Conservation (phyloP, 2,113 vertebrate species). For the Mohoua ochrocephala region DNA sequence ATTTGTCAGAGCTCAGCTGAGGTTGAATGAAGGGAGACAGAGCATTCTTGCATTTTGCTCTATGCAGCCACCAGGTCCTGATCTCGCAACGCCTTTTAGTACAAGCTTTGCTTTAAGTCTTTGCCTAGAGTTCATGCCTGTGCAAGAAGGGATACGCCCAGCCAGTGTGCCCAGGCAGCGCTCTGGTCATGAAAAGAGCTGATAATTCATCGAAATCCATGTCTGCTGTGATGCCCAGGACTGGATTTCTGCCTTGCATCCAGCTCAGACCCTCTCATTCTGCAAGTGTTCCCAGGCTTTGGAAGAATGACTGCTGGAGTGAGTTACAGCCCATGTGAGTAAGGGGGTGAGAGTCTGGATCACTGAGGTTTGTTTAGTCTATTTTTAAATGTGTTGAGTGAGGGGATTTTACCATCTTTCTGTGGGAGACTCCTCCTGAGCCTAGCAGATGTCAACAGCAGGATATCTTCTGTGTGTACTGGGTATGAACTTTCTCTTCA, state of each 20-base stretch:
- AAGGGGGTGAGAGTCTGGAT: background rate
- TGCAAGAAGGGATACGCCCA: background rate
- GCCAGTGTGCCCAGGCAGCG: background rate
- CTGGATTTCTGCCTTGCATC: background rate
- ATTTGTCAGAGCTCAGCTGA: background rate
- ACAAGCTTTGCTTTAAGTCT: background rate
- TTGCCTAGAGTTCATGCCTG: background rate
- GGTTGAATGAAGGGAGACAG: background rate
- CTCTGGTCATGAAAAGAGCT: background rate
- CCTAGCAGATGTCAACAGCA: slow-evolving; percentile 8
- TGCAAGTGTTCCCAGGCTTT: background rate
- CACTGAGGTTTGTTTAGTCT: slow-evolving; percentile 11
- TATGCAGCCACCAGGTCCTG: background rate
- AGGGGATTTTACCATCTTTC: background rate
- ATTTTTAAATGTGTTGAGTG: background rate
- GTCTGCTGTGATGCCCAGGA: background rate
- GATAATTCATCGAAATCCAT: background rate
- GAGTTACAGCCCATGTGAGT: background rate
- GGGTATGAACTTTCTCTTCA: background rate
- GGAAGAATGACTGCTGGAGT: background rate
- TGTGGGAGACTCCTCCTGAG: background rate
- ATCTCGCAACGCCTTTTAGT: background rate
- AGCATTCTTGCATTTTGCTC: background rate
- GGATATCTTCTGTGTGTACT: background rate
- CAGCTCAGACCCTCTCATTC: background rate